Conservation (phyloP, 2,888 invertebrate species). For the Creontiades dilutus region DNA sequence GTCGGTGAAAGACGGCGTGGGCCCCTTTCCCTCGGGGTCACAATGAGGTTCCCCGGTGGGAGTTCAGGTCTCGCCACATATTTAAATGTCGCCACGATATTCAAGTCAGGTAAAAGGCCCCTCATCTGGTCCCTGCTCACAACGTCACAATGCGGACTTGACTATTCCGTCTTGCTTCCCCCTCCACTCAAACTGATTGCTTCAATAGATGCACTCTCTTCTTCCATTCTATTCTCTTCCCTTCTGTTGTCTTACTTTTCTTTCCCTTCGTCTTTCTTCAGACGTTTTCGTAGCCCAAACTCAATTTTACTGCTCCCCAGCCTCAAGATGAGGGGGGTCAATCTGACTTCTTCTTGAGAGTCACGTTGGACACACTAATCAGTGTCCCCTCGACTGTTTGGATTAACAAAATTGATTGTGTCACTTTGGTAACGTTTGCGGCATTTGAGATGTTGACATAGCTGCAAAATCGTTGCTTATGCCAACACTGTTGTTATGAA, state of each 20-base stretch:
- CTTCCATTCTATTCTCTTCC: not conserved
- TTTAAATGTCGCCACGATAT: slow-evolving; percentile 13
- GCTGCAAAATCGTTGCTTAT: too few species aligned
- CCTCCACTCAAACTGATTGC: slow-evolving; percentile 39
- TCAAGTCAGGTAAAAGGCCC: slow-evolving; percentile 29
- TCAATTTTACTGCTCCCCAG: not conserved
- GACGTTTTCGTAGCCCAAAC: not conserved
- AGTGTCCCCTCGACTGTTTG: not conserved
- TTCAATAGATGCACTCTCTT: slow-evolving; percentile 32
- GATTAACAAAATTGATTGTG: not conserved
- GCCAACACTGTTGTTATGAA: too few species aligned
- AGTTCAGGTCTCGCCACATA: slow-evolving; percentile 19
- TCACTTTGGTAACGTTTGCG: too few species aligned
- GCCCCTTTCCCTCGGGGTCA: slow-evolving; percentile 4
- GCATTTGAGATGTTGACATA: too few species aligned
- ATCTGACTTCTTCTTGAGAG: not conserved
- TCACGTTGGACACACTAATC: slow-evolving; percentile 4
- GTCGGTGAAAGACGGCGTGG: slow-evolving; percentile 6
- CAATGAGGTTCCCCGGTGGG: slow-evolving; percentile 1
- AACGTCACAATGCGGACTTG: slow-evolving; percentile 32
- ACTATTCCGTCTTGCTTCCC: not conserved
- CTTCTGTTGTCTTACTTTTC: not conserved
- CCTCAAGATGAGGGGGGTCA: slow-evolving; percentile 14
- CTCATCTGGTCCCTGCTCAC: slow-evolving; percentile 9
- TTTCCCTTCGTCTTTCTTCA: slow-evolving; percentile 4